phyloP scores from a whole-genome alignment of 2,797 vertebrate genomes.

The Callimico goeldii region DNA sequence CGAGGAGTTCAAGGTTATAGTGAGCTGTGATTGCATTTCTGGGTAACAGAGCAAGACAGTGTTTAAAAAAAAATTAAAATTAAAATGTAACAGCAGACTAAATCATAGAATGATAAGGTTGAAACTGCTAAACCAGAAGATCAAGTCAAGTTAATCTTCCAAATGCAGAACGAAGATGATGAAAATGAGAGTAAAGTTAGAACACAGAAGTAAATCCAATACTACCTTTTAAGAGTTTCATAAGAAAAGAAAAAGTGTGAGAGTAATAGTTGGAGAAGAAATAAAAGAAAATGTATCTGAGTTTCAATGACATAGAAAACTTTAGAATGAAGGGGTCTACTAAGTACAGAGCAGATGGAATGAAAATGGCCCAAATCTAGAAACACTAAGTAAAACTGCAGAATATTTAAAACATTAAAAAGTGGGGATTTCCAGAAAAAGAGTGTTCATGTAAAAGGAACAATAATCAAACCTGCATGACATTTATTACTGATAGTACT shows the following conservation, averaged over 20 bases:
- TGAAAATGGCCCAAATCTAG: background rate
- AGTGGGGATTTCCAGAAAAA: background rate
- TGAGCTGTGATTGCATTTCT: background rate
- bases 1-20: background rate
- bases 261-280: background rate
- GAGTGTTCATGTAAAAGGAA: background rate
- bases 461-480: background rate
- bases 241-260: background rate
- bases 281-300: background rate
- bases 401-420: background rate
- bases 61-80: background rate
- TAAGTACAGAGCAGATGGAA: background rate
- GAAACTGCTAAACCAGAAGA: background rate
- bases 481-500: background rate
- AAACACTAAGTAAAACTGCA: background rate
- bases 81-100: background rate
- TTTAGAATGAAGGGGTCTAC: background rate
- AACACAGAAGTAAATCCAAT: background rate
- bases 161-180: conserved; percentile 40
- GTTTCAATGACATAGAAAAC: conserved; percentile 15
- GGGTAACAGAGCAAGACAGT: no score
- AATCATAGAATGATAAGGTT: background rate
- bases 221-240: background rate
- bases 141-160: background rate
- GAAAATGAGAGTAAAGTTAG: background rate